Conservation (phyloP, 2,113 vertebrate genomes). For the Microcebus murinus region DNA sequence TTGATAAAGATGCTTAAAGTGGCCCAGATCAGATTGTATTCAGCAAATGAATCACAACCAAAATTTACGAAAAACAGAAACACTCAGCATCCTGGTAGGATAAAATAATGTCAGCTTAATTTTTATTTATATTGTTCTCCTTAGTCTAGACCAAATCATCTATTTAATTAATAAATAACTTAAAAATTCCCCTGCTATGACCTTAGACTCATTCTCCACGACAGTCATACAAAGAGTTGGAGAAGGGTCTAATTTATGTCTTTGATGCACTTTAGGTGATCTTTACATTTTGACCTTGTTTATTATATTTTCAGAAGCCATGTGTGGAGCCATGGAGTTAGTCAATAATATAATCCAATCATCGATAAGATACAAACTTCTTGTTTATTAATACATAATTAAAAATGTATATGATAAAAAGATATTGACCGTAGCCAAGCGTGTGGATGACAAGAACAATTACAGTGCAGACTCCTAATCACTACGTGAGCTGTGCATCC, state of each 20-base stretch:
- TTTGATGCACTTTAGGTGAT: constrained; percentile 78
- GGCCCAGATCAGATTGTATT: not conserved
- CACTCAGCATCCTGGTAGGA: not conserved
- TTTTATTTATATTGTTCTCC: not conserved
- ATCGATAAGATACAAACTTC: constrained; percentile 89
- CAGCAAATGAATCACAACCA: not conserved
- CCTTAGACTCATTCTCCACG: not conserved
- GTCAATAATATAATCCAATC: constrained; percentile 91
- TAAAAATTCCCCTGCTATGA: not conserved
- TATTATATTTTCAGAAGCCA: constrained; percentile 84
- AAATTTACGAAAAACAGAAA: not conserved
- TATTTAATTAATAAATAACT: not conserved
- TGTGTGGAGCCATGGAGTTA: constrained; percentile 79
- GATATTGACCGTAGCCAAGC: constrained; percentile 86
- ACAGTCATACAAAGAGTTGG: not conserved
- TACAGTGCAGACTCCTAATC: constrained; percentile 83
- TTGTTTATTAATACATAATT: constrained; percentile 93
- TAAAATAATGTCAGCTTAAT: not conserved
- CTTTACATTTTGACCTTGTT: constrained; percentile 87
- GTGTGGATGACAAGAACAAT: constrained; percentile 90
- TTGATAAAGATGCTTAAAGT: not conserved
- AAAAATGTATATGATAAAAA: constrained; percentile 93
- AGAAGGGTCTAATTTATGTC: constrained; percentile 43
- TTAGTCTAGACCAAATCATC: not conserved
- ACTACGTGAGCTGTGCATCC: constrained; percentile 78